Conservation (phyloP, 2,888 invertebrate species). For the Cantharis flavilabris region DNA sequence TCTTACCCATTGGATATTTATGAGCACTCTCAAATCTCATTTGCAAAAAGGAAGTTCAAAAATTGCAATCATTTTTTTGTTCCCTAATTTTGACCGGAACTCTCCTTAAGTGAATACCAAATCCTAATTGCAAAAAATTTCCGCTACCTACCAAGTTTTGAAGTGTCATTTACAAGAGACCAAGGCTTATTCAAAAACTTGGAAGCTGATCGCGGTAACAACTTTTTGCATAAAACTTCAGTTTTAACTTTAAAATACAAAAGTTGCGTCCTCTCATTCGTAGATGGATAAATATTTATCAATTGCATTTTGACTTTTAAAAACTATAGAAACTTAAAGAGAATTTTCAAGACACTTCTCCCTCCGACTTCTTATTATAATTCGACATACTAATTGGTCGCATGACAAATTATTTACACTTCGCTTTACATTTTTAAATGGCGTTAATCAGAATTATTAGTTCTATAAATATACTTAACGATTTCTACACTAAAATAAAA, state of each 20-base stretch:
- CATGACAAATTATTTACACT: neutral
- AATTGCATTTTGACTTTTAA: neutral
- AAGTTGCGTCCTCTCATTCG: neutral
- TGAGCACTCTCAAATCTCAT: neutral
- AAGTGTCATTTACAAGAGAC: neutral
- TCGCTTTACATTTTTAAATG: neutral
- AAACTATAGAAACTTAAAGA: neutral
- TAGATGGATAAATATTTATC: neutral
- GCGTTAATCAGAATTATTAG: neutral
- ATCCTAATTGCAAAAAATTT: neutral
- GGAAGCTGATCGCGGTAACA: neutral
- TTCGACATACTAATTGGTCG: neutral
- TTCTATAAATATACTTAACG: neutral
- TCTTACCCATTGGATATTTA: conserved; percentile 10
- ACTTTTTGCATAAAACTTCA: neutral
- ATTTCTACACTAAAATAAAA: neutral
- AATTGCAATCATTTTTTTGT: neutral
- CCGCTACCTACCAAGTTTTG: neutral
- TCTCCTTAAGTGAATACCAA: neutral
- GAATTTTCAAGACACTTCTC: neutral
- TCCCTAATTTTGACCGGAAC: neutral
- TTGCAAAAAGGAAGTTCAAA: neutral
- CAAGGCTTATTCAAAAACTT: neutral
- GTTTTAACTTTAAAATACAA: neutral
- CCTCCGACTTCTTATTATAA: neutral